Evolutionary conservation across 2,888 invertebrate genomes (phyloP), one percentile per base, ranked within the genome.

Genomic region (Sabatieria punctata): DNA sequence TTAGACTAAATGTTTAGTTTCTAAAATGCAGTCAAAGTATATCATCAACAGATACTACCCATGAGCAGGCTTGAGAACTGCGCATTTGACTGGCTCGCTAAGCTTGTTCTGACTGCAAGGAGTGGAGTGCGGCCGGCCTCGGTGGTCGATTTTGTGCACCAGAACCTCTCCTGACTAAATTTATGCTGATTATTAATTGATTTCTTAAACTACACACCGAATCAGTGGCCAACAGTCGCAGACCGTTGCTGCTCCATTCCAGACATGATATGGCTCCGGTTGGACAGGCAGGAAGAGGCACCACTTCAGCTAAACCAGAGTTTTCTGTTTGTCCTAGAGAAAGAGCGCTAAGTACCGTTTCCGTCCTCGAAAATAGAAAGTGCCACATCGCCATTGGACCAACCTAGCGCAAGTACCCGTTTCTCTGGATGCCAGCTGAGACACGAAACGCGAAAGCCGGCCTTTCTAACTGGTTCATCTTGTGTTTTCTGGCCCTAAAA

Each of bases 361-460:
- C 18, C 40, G n/a, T 26, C 19, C 6, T 27, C 27, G 4, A 30
- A 15, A 8, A 6, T 19, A 6, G 30, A 42, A 41, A 54, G 38
- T 41, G 47, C 42, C 21, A 55, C 40, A 13, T 43, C 43, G 4
- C 61, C 61, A 39, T 53, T 55, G 23, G 46, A 45, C 61, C 61
- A 61, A 11, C 58, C 60, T 21, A 55, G 50, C 6, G 51, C 55
- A 11, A 60, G 46, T 13, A 57, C 45, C 11, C 52, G 44, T 25
- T 56, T 51, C 8, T 50, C 49, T 13, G 58, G 55, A 48, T 59
- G 57, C 61, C 61, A 61, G 24, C 33, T 22, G 2, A 55, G 39
- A 39, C 43, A 48, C 11, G 47, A 47, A 11, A 22, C n/a, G 2
- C n/a, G 23, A 2, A 19, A 4, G 4, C 6, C 22, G 3, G 35